Evolutionary conservation across 2,888 invertebrate genomes (phyloP).

Genomic region (Acleris cristana): DNA sequence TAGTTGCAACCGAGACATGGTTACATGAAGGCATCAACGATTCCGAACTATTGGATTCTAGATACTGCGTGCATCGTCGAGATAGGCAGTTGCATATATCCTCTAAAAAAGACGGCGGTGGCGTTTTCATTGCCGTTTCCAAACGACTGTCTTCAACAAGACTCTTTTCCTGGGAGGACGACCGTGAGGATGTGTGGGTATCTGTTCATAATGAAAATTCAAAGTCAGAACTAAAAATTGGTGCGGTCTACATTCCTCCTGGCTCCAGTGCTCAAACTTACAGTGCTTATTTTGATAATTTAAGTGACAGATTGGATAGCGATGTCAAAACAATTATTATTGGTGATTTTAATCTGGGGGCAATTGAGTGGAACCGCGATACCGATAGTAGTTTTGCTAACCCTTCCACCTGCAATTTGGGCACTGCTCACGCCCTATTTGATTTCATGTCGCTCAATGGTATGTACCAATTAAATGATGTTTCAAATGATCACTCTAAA

Average conservation of each 20-base stretch:
- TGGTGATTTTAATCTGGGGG: too few relatives aligned
- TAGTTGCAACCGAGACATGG: conserved; percentile 1
- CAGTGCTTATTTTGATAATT: not conserved
- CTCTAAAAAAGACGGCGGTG: not conserved
- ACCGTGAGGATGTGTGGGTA: not conserved
- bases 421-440: too few relatives aligned
- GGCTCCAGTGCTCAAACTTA: not conserved
- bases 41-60: not conserved
- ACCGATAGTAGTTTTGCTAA: too few relatives aligned
- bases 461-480: too few relatives aligned
- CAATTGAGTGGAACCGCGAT: too few relatives aligned
- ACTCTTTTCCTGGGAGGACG: not conserved
- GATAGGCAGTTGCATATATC: not conserved
- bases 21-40: not conserved
- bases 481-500: too few relatives aligned
- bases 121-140: not conserved
- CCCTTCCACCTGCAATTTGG: too few relatives aligned
- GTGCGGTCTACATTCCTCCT: not conserved
- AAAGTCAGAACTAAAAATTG: not conserved
- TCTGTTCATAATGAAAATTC: not conserved
- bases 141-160: not conserved
- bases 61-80: conserved; percentile 2
- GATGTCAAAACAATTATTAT: too few relatives aligned
- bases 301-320: too few relatives aligned
- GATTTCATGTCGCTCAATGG: too few relatives aligned